These are phyloP conservation scores for Drosophila quadrilineata DNA, from an alignment of 1,140 invertebrate genomes.

Conservation along the genomic window DNA sequence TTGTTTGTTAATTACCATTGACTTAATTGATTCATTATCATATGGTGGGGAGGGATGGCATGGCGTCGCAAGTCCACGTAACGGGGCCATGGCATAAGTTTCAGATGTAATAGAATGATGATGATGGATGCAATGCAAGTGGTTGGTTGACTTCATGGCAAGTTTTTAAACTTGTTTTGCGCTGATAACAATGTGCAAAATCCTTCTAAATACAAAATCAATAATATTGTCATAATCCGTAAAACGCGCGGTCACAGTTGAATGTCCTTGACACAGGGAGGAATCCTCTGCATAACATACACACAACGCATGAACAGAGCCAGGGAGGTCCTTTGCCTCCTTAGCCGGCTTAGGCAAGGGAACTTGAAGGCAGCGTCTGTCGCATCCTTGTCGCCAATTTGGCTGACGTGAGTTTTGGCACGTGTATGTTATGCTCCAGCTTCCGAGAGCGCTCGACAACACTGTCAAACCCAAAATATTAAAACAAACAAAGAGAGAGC, in stretches of 20 bases:
- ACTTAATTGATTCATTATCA: constrained; percentile 16
- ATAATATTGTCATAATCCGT: constrained; percentile 27
- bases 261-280: constrained; percentile 60
- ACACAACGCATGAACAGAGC: constrained; percentile 10
- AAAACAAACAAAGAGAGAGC: not conserved
- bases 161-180: too few species aligned
- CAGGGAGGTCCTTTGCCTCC: constrained; percentile 16
- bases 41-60: not conserved
- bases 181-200: constrained; percentile 10
- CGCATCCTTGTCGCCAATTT: constrained; percentile 3
- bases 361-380: constrained; percentile 3
- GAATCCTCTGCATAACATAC: too few species aligned
- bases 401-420: constrained; percentile 54
- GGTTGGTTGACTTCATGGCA: too few species aligned
- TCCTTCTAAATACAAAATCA: constrained; percentile 41
- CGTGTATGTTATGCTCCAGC: constrained; percentile 1
- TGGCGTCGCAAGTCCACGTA: too few species aligned
- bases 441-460: not conserved
- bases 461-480: too few species aligned
- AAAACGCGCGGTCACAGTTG: constrained; percentile 33
- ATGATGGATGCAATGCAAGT: too few species aligned
- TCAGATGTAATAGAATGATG: too few species aligned
- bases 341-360: constrained; percentile 8
- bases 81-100: too few species aligned
- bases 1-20: not conserved